Conservation (phyloP, 2,888 invertebrate genomes). For the Ormyrus labotus region DNA sequence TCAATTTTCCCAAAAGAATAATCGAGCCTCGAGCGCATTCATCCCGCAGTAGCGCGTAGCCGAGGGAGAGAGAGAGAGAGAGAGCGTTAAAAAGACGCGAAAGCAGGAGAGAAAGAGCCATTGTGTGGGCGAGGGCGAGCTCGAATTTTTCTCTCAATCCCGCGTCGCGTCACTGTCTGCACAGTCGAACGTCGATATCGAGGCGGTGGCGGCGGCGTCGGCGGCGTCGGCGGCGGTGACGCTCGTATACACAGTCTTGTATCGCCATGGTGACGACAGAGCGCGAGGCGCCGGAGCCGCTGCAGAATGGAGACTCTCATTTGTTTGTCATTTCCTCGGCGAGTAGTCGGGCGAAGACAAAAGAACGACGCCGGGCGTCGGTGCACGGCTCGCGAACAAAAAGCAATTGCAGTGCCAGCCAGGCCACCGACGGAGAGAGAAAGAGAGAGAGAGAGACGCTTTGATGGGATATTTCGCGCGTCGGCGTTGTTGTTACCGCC, state of each 20-base stretch:
- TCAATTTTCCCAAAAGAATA: no score
- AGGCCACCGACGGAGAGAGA: constrained; percentile 28
- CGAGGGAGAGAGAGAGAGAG: not conserved
- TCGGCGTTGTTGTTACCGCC: constrained; percentile 36
- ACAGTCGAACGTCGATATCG: constrained; percentile 57
- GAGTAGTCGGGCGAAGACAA: constrained; percentile 67
- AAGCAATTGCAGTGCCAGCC: constrained; percentile 63
- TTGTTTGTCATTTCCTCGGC: constrained; percentile 75
- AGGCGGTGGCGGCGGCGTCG: not conserved
- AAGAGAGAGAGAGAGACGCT: not conserved
- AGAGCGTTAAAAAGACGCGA: constrained; percentile 17
- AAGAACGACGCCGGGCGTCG: constrained; percentile 61
- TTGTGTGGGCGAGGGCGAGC: constrained; percentile 22
- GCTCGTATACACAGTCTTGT: not conserved
- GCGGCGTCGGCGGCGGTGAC: no score
- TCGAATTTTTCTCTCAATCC: constrained; percentile 40
- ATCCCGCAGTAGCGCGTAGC: no score
- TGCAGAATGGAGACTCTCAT: constrained; percentile 64
- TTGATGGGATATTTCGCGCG: constrained; percentile 62
- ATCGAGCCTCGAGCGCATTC: no score
- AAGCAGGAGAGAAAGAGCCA: constrained; percentile 21
- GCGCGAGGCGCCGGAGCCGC: not conserved
- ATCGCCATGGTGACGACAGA: constrained; percentile 61
- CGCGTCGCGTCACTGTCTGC: constrained; percentile 48
- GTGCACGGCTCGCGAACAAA: constrained; percentile 63